These are phyloP conservation scores for Apotomis betuletana DNA, from an alignment of 2,888 invertebrate genomes.

Conservation along the genomic window DNA sequence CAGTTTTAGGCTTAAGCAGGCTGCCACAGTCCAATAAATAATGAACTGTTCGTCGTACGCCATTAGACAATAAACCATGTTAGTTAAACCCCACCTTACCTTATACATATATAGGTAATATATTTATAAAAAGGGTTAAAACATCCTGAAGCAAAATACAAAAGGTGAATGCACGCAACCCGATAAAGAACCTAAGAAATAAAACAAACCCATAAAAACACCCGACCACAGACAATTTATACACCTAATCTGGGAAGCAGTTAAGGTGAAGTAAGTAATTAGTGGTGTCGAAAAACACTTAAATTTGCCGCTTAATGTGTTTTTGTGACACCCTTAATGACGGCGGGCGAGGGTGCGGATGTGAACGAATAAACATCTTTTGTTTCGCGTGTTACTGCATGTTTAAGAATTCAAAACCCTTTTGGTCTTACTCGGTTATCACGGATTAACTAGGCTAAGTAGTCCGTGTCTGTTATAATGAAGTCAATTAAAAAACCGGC, in stretches of 20 bases:
- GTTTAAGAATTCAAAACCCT: slow-evolving; percentile 23
- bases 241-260: slow-evolving; percentile 58
- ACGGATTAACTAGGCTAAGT: not conserved
- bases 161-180: slow-evolving; percentile 8
- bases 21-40: too few species aligned
- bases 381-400: slow-evolving; percentile 36
- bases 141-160: slow-evolving; percentile 1
- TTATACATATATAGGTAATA: not conserved
- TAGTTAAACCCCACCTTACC: too few species aligned
- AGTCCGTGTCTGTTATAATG: not conserved
- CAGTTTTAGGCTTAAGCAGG: too few species aligned
- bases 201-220: slow-evolving; percentile 31
- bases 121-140: not conserved
- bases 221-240: slow-evolving; percentile 38
- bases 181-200: slow-evolving; percentile 31
- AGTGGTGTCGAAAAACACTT: slow-evolving; percentile 70
- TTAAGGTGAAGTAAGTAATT: slow-evolving; percentile 66
- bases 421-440: not conserved
- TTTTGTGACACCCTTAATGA: slow-evolving; percentile 65
- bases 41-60: too few species aligned
- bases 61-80: too few species aligned
- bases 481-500: too few species aligned
- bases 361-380: slow-evolving; percentile 59
- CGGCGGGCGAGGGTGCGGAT: slow-evolving; percentile 52
- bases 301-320: slow-evolving; percentile 66